phyloP scores from a whole-genome alignment of 2,888 invertebrate species.

The Zonitis immaculata region DNA sequence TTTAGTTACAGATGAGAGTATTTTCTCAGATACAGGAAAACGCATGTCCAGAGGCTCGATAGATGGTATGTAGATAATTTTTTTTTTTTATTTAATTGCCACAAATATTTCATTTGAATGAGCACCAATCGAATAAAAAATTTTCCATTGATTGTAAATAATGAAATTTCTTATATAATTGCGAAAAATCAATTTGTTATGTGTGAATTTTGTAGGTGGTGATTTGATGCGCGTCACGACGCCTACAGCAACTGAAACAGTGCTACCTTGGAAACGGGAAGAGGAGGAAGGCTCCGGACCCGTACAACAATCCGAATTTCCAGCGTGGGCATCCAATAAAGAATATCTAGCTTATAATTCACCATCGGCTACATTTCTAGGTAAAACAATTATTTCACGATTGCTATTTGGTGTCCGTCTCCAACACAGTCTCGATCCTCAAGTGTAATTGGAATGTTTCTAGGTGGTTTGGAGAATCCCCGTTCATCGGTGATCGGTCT shows the following conservation, averaged over 20 bases:
- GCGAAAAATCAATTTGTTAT: no score
- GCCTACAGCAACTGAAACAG: conserved; percentile 83
- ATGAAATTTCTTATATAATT: no score
- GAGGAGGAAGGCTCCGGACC: conserved; percentile 66
- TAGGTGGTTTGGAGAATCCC: conserved; percentile 83
- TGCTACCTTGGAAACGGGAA: conserved; percentile 88
- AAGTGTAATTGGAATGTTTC: neutral
- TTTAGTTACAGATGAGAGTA: conserved; percentile 51
- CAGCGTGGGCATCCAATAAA: conserved; percentile 92
- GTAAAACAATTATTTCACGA: no score
- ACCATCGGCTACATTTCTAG: conserved; percentile 86
- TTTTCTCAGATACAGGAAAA: conserved; percentile 48
- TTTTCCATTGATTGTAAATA: no score
- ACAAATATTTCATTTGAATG: no score
- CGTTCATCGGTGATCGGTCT: conserved; percentile 87
- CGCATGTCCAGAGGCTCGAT: conserved; percentile 49
- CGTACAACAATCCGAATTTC: conserved; percentile 75
- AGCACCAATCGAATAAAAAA: no score
- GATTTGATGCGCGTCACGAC: conserved; percentile 75
- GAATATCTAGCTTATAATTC: conserved; percentile 90
- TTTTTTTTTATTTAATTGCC: neutral
- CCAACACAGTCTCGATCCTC: no score
- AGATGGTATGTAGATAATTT: conserved; percentile 45
- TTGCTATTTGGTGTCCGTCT: no score
- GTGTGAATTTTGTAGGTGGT: conserved; percentile 44